These are phyloP conservation scores for Phanerotoma sp. DNA, from an alignment of 2,888 invertebrate species.

Conservation along the genomic window DNA sequence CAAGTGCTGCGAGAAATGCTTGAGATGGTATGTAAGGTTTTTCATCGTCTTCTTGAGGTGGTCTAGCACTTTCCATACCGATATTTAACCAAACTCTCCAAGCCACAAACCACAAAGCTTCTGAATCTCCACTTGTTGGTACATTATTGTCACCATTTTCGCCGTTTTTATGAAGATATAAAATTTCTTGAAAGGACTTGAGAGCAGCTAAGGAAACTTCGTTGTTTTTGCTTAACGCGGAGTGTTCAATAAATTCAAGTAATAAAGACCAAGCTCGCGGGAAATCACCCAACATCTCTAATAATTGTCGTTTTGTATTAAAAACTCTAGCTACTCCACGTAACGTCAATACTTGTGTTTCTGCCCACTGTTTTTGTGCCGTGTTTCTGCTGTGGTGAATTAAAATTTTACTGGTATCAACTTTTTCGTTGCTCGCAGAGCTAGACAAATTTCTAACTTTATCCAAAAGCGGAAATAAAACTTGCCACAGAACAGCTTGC, in stretches of 20 bases:
- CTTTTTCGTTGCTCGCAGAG: constrained; percentile 75
- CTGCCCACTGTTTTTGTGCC: constrained; percentile 99
- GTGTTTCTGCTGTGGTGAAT: constrained; percentile 99
- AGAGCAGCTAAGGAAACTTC: constrained; percentile 95
- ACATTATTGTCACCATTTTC: constrained; percentile 56
- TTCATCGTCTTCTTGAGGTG: constrained; percentile 59
- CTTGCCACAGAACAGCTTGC: constrained; percentile 94
- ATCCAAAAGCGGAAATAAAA: constrained; percentile 91
- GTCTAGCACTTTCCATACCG: constrained; percentile 75
- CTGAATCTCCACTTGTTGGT: constrained; percentile 56
- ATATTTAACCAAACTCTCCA: constrained; percentile 89
- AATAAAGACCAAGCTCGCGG: constrained; percentile 91
- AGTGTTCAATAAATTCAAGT: constrained; percentile 90
- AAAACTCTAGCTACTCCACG: constrained; percentile 92
- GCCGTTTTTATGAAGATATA: constrained; percentile 67
- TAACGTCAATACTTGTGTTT: constrained; percentile 87
- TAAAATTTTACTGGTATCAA: constrained; percentile 88
- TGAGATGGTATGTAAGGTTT: constrained; percentile 87
- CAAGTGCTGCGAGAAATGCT: constrained; percentile 89
- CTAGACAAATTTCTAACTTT: constrained; percentile 79
- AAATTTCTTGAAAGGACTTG: constrained; percentile 95
- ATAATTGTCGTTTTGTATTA: constrained; percentile 83
- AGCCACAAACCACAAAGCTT: constrained; percentile 75
- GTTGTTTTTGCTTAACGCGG: constrained; percentile 88
- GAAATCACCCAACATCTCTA: constrained; percentile 87